Base-by-base conservation (phyloP, 2,888 invertebrate genomes). In the Drosophila birchii region DNA sequence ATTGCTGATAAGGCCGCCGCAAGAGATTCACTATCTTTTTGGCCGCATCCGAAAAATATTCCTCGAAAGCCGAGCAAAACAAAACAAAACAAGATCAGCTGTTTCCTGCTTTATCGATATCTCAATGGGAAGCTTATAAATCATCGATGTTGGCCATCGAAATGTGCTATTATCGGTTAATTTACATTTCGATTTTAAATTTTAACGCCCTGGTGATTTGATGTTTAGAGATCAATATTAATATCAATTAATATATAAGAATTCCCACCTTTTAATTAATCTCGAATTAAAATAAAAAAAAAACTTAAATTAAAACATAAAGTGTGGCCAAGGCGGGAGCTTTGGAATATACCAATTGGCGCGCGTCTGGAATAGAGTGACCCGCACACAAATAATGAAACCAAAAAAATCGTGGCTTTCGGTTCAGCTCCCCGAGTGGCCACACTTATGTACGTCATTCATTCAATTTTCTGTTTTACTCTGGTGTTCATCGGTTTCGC, bases 1-100 rank as follows among this genome's bases (percentile, higher is more conserved):
- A 9, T 23, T 23, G 5, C 51, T 36, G 51, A 53, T 53, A 36
- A 36, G 34, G 23, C 20, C 51, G 36, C 51, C 51, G 23, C 45
- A 45, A 45, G 36, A 53, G 51, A 36, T 53, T 14, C 51, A 23
- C 51, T 36, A 51, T 51, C 34, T 53, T 53, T 53, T 53, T 53
- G 23, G 36, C 23, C 51, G 36, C 51, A 53, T 53, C 36, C 51
- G 23, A 53, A 53, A 34, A 23, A 47, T 47, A 47, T 47, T 29
- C n/a, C n/a, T n/a, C 16, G 26, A 26, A 26, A 26, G 34, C 51
- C 5, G 20, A 14, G 14, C 34, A 20, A 51, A 51, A 36, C 36
- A 53, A 16, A 36, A 36, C 47, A 47, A 43, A 23, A 44, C 0
- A 44, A 6, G 3, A 14, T 8, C 44, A 23, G 23, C 44, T 23